phyloP scores from a whole-genome alignment of 2,888 invertebrate genomes.

The Spodoptera littoralis region DNA sequence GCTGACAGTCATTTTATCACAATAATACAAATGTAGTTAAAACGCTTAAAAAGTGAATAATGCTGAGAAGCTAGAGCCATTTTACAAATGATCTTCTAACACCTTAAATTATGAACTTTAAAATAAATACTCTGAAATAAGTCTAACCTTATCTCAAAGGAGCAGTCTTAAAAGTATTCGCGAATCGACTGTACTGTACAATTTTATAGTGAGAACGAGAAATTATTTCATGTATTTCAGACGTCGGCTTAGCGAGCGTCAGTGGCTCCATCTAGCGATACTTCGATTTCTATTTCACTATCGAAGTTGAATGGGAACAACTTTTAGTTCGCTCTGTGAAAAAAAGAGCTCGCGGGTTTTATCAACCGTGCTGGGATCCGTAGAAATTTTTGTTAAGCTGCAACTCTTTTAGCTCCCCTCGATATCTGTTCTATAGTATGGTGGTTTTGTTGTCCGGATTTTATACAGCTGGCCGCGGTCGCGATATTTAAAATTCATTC shows the following conservation, averaged over 20 bases:
- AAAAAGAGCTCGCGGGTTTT: conserved; percentile 39
- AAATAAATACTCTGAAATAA: conserved; percentile 22
- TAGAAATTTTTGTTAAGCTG: conserved; percentile 8
- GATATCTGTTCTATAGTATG: not conserved
- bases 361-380: conserved; percentile 44
- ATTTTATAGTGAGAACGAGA: conserved; percentile 22
- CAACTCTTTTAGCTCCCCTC: conserved; percentile 13
- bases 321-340: conserved; percentile 46
- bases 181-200: conserved; percentile 5
- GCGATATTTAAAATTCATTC: not conserved
- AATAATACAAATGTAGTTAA: too few relatives aligned
- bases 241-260: conserved; percentile 40
- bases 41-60: too few relatives aligned
- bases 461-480: not conserved
- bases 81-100: not conserved
- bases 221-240: conserved; percentile 47
- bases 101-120: not conserved
- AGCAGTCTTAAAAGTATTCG: conserved; percentile 15
- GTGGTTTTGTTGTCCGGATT: conserved; percentile 11
- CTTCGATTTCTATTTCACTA: conserved; percentile 42
- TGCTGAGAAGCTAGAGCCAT: not conserved
- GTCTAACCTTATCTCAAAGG: conserved; percentile 13
- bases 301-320: conserved; percentile 51
- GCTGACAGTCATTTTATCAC: too few relatives aligned
- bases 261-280: conserved; percentile 24